A percentile compares a stretch with the other conserved stretches of the same genome.
Evolutionary conservation across 2,888 invertebrate species (phyloP).

Genomic region (Bugulina stolonifera): DNA sequence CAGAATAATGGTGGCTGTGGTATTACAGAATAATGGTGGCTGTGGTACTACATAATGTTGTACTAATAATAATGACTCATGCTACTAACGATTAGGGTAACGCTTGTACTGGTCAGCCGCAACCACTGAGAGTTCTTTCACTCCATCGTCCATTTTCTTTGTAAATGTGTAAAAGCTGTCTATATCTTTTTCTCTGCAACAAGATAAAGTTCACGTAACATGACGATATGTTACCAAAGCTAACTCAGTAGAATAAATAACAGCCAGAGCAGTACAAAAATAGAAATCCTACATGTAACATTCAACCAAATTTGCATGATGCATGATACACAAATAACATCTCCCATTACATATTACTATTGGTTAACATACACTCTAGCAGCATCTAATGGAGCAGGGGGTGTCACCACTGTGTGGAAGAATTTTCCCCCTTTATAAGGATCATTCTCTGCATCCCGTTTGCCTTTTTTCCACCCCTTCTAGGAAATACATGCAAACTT

Average conservation of each 20-base stretch:
- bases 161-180: slow-evolving; percentile 79
- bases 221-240: no score
- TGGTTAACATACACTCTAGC: slow-evolving; percentile 55
- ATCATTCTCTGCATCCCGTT: slow-evolving; percentile 89
- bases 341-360: no score
- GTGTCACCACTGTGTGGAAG: slow-evolving; percentile 80
- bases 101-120: slow-evolving; percentile 50
- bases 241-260: no score
- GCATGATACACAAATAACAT: no score
- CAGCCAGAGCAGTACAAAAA: no score
- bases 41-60: not conserved
- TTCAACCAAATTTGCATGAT: no score
- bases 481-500: slow-evolving; percentile 24
- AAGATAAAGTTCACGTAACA: no score
- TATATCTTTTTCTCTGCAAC: slow-evolving; percentile 67
- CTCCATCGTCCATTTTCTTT: slow-evolving; percentile 76
- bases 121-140: slow-evolving; percentile 74
- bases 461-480: slow-evolving; percentile 85
- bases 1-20: not conserved
- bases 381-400: slow-evolving; percentile 66
- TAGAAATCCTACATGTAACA: no score
- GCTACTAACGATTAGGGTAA: slow-evolving; percentile 26
- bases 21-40: no score
- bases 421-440: slow-evolving; percentile 65
- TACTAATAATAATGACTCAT: not conserved